A percentile compares a stretch with the other conserved stretches of the same genome.
phyloP scores from a whole-genome alignment of 2,797 vertebrate genomes.

The Pyrocephalus nanus region DNA sequence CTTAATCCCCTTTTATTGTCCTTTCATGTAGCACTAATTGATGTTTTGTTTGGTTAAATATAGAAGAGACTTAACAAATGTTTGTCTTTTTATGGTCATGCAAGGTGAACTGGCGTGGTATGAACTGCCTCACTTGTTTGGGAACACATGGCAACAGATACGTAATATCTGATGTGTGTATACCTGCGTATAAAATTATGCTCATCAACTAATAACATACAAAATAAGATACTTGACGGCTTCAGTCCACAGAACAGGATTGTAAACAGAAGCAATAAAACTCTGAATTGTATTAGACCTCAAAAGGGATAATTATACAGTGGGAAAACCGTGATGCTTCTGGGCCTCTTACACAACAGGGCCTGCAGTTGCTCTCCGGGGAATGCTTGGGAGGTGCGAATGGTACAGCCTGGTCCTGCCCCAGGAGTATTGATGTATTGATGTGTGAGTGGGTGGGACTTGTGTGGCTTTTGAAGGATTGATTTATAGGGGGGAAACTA shows the following conservation, averaged over 20 bases:
- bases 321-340: neutral
- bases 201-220: neutral
- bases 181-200: neutral
- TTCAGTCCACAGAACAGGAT: neutral
- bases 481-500: neutral
- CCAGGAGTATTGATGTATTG: neutral
- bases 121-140: neutral
- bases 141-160: neutral
- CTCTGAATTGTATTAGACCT: neutral
- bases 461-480: neutral
- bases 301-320: neutral
- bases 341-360: accelerated
- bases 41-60: slow-evolving; percentile 47
- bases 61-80: slow-evolving; percentile 7
- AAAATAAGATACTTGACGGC: neutral
- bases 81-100: slow-evolving; percentile 24
- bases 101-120: neutral
- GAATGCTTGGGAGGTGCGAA: neutral
- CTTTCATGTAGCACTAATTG: slow-evolving; percentile 2
- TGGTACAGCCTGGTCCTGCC: neutral
- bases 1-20: slow-evolving; percentile 22
- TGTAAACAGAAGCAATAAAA: neutral
- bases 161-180: accelerated
- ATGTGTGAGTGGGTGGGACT: neutral
- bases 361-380: neutral